These are phyloP conservation scores for Drosophila simulans DNA, from an alignment of 1,140 invertebrate genomes.

Conservation along the genomic window DNA sequence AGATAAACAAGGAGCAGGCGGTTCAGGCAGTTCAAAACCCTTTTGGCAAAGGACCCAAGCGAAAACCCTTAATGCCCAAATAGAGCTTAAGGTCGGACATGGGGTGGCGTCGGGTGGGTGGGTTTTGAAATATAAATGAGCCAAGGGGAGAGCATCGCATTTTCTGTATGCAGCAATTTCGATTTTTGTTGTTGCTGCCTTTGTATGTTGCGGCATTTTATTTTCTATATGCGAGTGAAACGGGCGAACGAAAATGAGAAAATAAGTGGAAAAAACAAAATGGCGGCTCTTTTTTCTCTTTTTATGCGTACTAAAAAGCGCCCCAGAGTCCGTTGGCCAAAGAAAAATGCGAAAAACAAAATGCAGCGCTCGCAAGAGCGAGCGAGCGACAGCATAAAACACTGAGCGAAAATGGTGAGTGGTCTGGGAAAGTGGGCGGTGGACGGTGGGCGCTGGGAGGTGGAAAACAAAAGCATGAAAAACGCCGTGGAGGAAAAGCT, in stretches of 20 bases:
- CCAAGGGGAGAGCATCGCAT: conserved; percentile 38
- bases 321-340: conserved; percentile 55
- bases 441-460: neutral
- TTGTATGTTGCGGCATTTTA: conserved; percentile 79
- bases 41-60: conserved; percentile 51
- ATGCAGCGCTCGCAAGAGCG: conserved; percentile 55
- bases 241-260: conserved; percentile 77
- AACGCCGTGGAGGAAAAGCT: conserved; percentile 78
- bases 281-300: conserved; percentile 76
- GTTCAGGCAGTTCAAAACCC: conserved; percentile 29
- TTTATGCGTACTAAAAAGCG: conserved; percentile 82
- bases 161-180: conserved; percentile 70
- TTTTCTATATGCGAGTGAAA: conserved; percentile 76
- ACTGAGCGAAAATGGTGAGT: conserved; percentile 17
- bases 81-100: conserved; percentile 74
- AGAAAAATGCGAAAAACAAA: conserved; percentile 82
- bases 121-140: conserved; percentile 50
- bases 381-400: conserved; percentile 37
- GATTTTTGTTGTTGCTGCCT: conserved; percentile 47
- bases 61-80: conserved; percentile 78
- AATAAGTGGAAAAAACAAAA: conserved; percentile 81
- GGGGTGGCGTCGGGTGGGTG: conserved; percentile 9
- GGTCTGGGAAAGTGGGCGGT: neutral
- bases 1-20: conserved; percentile 41
- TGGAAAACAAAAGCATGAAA: conserved; percentile 56